These are phyloP conservation scores for Cantharis rustica DNA, from an alignment of 2,888 invertebrate species.

Conservation along the genomic window DNA sequence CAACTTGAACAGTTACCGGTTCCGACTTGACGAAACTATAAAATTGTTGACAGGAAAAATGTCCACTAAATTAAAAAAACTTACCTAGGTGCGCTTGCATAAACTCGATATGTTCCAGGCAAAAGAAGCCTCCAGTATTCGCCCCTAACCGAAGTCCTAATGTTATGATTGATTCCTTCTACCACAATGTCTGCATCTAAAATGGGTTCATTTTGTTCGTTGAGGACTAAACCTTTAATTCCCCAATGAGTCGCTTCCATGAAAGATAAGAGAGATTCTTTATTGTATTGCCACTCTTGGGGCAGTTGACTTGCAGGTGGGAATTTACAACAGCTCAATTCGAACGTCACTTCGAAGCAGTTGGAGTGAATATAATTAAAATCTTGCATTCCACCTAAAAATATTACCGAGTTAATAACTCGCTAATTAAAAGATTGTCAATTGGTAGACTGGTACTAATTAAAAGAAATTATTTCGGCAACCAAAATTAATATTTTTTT, in stretches of 20 bases:
- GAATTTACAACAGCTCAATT: conserved; percentile 95
- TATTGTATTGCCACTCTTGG: conserved; percentile 84
- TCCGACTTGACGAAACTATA: conserved; percentile 60
- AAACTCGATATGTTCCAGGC: conserved; percentile 83
- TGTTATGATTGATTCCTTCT: conserved; percentile 76
- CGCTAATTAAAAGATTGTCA: too few relatives aligned
- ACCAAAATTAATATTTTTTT: too few relatives aligned
- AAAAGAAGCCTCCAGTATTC: conserved; percentile 94
- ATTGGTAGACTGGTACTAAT: too few relatives aligned
- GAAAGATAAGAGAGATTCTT: conserved; percentile 80
- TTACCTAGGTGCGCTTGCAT: conserved; percentile 76
- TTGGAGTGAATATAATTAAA: conserved; percentile 96
- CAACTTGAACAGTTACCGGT: conserved; percentile 51
- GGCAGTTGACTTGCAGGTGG: conserved; percentile 74
- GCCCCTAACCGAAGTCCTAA: conserved; percentile 79
- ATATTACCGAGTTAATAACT: background rate
- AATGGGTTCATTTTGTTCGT: conserved; percentile 64
- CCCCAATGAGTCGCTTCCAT: conserved; percentile 83
- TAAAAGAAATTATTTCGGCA: too few relatives aligned
- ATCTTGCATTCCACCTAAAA: conserved; percentile 94
- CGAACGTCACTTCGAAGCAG: conserved; percentile 96
- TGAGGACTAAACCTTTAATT: conserved; percentile 66
- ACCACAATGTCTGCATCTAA: conserved; percentile 78
- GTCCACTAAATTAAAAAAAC: conserved; percentile 26
- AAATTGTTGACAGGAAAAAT: conserved; percentile 28